Conservation (phyloP, 2,797 vertebrate species). For the Carapus acus region DNA sequence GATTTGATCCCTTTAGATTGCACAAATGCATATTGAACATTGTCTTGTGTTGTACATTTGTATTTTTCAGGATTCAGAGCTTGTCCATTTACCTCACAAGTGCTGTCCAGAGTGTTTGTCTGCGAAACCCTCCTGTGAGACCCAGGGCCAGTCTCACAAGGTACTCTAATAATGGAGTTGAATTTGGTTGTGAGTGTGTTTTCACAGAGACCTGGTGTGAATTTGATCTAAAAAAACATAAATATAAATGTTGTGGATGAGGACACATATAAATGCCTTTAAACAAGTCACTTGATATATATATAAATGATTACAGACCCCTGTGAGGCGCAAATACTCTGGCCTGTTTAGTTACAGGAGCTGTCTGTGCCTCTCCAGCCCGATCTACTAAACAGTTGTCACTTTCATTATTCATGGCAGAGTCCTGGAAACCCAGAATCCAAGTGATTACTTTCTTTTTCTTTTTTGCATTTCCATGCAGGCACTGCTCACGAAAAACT, state of each 20-base stretch:
- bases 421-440: conserved; percentile 28
- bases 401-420: conserved; percentile 27
- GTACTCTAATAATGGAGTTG: conserved; percentile 24
- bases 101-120: conserved; percentile 88
- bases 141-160: conserved; percentile 48
- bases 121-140: conserved; percentile 69
- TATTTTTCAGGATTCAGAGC: conserved; percentile 76
- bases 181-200: conserved; percentile 2
- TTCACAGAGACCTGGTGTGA: not conserved
- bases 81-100: conserved; percentile 77
- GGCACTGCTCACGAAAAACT: conserved; percentile 7
- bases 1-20: too few relatives aligned
- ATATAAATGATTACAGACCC: too few relatives aligned
- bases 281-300: too few relatives aligned
- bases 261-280: conserved; percentile 9
- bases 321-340: conserved; percentile 9
- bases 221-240: conserved; percentile 8
- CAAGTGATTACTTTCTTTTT: conserved; percentile 16
- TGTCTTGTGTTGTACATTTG: not conserved
- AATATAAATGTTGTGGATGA: conserved; percentile 19
- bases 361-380: conserved; percentile 11
- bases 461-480: conserved; percentile 8
- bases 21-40: not conserved
- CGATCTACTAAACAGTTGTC: conserved; percentile 1
- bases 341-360: conserved; percentile 11